phyloP scores from a whole-genome alignment of 2,797 vertebrate genomes.

The Coregonus suidteri region DNA sequence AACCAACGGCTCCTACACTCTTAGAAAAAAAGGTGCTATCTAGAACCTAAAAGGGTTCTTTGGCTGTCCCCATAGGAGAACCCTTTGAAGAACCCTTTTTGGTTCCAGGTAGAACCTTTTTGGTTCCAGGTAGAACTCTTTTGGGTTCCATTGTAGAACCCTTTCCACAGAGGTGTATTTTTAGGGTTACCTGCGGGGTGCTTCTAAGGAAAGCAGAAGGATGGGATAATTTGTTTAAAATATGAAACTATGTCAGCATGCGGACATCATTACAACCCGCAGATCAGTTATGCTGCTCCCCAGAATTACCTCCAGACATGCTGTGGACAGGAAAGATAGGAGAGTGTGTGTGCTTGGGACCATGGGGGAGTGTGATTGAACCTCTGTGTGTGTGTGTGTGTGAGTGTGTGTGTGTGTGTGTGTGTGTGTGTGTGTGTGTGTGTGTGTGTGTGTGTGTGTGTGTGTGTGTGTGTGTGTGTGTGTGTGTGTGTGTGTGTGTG shows the following conservation, averaged over 20 bases:
- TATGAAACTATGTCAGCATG: constrained; percentile 38
- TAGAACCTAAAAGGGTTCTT: no score
- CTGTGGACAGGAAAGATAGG: no score
- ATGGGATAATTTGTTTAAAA: constrained; percentile 47
- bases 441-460: no score
- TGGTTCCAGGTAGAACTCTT: constrained; percentile 53
- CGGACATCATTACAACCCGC: no score
- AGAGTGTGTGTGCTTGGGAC: no score
- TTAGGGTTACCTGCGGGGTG: constrained; percentile 26
- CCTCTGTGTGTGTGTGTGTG: constrained; percentile 16
- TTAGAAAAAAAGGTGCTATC: constrained; percentile 32
- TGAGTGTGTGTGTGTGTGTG: constrained; percentile 1
- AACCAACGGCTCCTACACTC: constrained; percentile 46
- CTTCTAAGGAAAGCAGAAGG: constrained; percentile 30
- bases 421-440: no score
- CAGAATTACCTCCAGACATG: no score
- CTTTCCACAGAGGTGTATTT: constrained; percentile 34
- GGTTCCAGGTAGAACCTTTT: constrained; percentile 18
- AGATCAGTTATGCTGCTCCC: no score
- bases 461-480: no score
- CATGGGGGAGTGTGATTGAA: not conserved
- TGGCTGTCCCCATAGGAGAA: not conserved
- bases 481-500: no score
- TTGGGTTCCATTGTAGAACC: constrained; percentile 16
- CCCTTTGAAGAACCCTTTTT: not conserved